phyloP scores from a whole-genome alignment of 53 echinoderm and acorn worm species.

The Henricia sp. region DNA sequence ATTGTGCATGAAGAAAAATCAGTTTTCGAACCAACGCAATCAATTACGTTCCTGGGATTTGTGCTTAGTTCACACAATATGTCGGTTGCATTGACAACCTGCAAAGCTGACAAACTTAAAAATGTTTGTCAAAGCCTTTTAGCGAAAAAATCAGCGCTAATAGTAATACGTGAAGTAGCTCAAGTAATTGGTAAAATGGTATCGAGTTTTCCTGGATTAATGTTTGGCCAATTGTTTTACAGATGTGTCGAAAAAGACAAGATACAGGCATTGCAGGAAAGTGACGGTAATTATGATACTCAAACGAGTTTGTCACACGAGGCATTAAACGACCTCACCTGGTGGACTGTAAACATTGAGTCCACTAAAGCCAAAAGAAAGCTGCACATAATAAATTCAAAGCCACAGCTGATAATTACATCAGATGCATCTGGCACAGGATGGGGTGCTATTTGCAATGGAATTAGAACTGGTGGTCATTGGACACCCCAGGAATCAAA shows the following conservation, averaged over 20 bases:
- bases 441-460: slow-evolving; percentile 9
- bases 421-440: slow-evolving; percentile 10
- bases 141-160: not conserved
- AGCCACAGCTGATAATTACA: slow-evolving; percentile 3
- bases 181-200: not conserved
- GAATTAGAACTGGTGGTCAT: no score
- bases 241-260: no score
- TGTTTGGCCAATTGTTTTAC: no score
- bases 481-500: no score
- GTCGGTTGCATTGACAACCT: not conserved
- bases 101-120: not conserved
- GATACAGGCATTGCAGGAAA: not conserved
- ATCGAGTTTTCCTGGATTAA: no score
- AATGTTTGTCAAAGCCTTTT: not conserved
- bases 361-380: not conserved
- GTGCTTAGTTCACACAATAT: slow-evolving; percentile 6
- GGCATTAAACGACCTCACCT: not conserved
- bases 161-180: not conserved
- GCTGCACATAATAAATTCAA: not conserved
- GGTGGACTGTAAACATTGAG: slow-evolving; percentile 8
- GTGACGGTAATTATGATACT: not conserved
- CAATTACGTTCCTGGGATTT: slow-evolving; percentile 32
- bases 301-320: not conserved
- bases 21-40: slow-evolving; percentile 30
- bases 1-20: slow-evolving; percentile 52